Evolutionary conservation across 2,888 invertebrate species (phyloP), one percentile per base, ranked within the genome.

Genomic region (Andrena dorsata): DNA sequence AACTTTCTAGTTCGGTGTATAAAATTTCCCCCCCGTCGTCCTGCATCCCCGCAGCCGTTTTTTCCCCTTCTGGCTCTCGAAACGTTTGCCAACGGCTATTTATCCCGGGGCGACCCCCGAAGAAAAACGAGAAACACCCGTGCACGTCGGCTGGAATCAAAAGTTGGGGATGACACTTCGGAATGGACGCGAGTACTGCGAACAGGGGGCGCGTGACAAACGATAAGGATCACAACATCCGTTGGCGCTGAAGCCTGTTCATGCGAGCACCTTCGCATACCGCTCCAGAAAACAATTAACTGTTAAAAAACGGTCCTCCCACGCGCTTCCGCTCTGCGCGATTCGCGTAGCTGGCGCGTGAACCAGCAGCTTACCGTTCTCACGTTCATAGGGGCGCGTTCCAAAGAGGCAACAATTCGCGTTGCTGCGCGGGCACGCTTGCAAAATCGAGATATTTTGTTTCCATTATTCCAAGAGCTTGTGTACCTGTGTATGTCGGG

Each of bases 71-170:
- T 56, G 72, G 49, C 47, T 28, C 76, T 72, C 71, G 80, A 80
- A 82, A 76, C 82, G 75, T 77, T 84, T 85, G 84, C 82, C 84
- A 85, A 78, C 72, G 69, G 84, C 76, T 84, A 84, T 84, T 85
- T 85, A 84, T 85, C 80, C 82, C 70, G 66, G 65, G 65, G 69
- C 51, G 53, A 32, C 41, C 47, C 76, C 16, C 23, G 28, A 20
- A 60, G 74, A 77, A 63, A 76, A 79, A 74, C 61, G 75, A 73
- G 61, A 81, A 77, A 61, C 30, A 23, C 32, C 8, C 35, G 49
- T 61, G 35, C 23, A 47, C 61, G 72, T 53, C 68, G 56, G 30
- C n/a, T 61, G 74, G 81, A 79, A 79, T 76, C 74, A 76, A 74
- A 81, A 70, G 76, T 69, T 68, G 47, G 68, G 32, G 71, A 64